Evolutionary conservation across 37 sponge, comb jelly and placozoan genomes (phyloP), one percentile per base, ranked within the genome.

Genomic region (Trichoplax adhaerens): DNA sequence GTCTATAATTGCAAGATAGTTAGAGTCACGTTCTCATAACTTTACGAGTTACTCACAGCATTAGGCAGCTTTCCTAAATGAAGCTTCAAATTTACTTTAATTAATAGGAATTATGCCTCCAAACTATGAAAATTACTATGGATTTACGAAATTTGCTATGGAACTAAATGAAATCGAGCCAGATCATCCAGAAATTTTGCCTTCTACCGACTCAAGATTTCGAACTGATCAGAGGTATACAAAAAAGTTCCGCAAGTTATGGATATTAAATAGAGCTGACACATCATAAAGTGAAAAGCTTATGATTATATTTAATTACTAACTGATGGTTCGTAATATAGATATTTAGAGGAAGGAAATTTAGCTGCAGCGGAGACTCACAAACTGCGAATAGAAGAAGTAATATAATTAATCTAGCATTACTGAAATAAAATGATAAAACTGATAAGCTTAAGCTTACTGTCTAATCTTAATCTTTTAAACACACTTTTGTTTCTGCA

Each of bases 71-170:
- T 29, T 29, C 29, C 29, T 29, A 29, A 29, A 29, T 29, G 29
- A 29, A 29, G 29, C 29, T 29, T 29, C 29, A 29, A 29, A 29
- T 29, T 29, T 29, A 29, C 29, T 29, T 29, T 29, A 29, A 29
- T 29, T 29, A 29, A 29, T 29, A 65, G 77, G 63, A 48, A 64
- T 81, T 3, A 71, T 84, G 69, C 84, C 84, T 8, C 68, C 48
- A 3, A 54, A 72, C 55, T 55, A 56, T 57, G 77, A 76, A 5
- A 12, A 77, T 60, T 86, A 79, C 77, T 86, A 79, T 52, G 80
- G 84, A 6, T 82, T 86, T 68, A 72, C 76, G 12, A 77, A 82
- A 62, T 86, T 76, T 82, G 84, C 87, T 12, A 76, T 86, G 47
- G 79, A 72, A 46, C 68, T 86, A 62, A 86, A 86, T 60, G 83